Base-by-base conservation (phyloP, 2,113 vertebrate species). In the Rhinogobius similis region DNA sequence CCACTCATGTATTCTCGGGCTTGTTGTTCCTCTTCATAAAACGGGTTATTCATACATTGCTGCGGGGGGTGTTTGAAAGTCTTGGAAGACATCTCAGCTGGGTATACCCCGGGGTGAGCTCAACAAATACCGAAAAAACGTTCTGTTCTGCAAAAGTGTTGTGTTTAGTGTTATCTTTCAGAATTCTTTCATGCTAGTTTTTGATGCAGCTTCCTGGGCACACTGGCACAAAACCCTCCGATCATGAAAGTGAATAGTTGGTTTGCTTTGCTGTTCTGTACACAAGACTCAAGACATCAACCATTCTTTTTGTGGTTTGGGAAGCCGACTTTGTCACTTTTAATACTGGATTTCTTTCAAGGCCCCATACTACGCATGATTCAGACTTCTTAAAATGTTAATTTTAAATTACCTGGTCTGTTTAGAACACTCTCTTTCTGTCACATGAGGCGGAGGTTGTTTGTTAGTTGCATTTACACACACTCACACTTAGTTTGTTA, bases 241-340 rank as follows among this genome's bases (percentile, higher is more conserved):
- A 81, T 71, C 62, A 70, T 75, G 70, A 83, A 59, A 58, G 67
- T 75, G 76, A 80, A 77, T 86, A 86, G 78, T 79, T 62, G 78
- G 75, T 84, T 77, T 75, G 79, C 81, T 80, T 88, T 76, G 81
- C 67, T 13, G 23, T 82, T 59, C 86, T 76, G 68, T 77, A 9
- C n/a, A n/a, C n/a, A n/a, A n/a, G n/a, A n/a, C n/a, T 14, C 65
- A 75, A 83, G 83, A 77, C 86, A 87, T 82, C 85, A 78, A 64
- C 32, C 58, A 36, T 36, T 36, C 32, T 78, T n/a, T 20, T 68
- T 68, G 43, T 44, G 43, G 13, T 14, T 4, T 44, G 43, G 16
- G 43, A 14, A 44, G 4, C 13, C 43, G 3, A 14, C 20, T 41
- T 41, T 2, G 1, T 41, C 39, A 7, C 39, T 41, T 12, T 9